A percentile compares a stretch with the other conserved stretches of the same genome.
Evolutionary conservation across 2,113 vertebrate species (phyloP).

Genomic region (Barbus barbus): DNA sequence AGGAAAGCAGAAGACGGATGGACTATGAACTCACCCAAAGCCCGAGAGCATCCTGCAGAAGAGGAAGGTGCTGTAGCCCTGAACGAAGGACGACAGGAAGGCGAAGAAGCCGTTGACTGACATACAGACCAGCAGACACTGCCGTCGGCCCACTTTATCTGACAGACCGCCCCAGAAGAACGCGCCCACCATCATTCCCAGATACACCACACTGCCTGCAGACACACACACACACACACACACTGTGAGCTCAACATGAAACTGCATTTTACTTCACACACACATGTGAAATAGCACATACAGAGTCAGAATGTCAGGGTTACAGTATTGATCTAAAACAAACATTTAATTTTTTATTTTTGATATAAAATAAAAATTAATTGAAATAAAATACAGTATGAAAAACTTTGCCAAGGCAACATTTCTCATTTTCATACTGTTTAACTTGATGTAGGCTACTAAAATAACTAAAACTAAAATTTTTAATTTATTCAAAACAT

Average conservation of each 20-base stretch:
- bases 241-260: not conserved
- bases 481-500: too few species aligned
- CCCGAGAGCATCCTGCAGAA: slow-evolving; percentile 95
- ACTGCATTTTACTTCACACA: not conserved
- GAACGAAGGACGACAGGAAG: slow-evolving; percentile 98
- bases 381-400: too few species aligned
- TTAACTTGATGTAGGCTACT: too few species aligned
- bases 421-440: too few species aligned
- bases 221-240: not conserved
- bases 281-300: too few species aligned
- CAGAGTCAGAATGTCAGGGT: too few species aligned
- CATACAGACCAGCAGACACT: slow-evolving; percentile 94
- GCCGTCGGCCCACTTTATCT: slow-evolving; percentile 91
- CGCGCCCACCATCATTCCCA: slow-evolving; percentile 97
- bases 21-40: slow-evolving; percentile 88
- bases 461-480: too few species aligned
- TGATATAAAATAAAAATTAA: too few species aligned
- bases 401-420: too few species aligned
- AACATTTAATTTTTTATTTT: too few species aligned
- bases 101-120: slow-evolving; percentile 98
- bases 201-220: slow-evolving; percentile 95
- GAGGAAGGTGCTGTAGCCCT: slow-evolving; percentile 97
- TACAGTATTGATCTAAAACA: too few species aligned
- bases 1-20: too few species aligned
- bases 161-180: slow-evolving; percentile 98